These are phyloP conservation scores for Misgurnus anguillicaudatus DNA, from an alignment of 2,113 vertebrate genomes.

Conservation along the genomic window DNA sequence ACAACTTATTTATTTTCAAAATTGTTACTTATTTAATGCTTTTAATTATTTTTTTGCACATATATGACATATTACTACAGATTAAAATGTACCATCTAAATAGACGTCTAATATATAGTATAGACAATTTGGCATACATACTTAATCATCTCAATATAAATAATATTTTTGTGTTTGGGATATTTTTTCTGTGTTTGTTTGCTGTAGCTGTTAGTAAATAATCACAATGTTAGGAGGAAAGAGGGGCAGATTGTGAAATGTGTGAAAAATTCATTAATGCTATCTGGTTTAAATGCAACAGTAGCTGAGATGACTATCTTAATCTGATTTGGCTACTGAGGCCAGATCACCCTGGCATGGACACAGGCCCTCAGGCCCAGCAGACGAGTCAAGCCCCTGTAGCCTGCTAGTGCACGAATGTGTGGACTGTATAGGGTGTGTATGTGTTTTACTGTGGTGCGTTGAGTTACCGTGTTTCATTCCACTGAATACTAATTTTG, in stretches of 20 bases:
- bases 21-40: background rate
- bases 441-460: slow-evolving; percentile 6
- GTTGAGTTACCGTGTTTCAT: background rate
- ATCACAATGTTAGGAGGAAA: slow-evolving; percentile 51
- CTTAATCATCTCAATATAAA: background rate
- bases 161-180: background rate
- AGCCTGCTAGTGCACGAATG: background rate
- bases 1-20: background rate
- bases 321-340: slow-evolving; percentile 72
- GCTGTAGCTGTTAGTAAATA: slow-evolving; percentile 45
- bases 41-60: background rate
- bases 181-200: slow-evolving; percentile 12
- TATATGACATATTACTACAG: background rate
- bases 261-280: slow-evolving; percentile 72
- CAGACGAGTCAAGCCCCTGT: slow-evolving; percentile 7
- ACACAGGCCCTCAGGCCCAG: slow-evolving; percentile 43
- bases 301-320: slow-evolving; percentile 71
- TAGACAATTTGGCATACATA: background rate
- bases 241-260: slow-evolving; percentile 61
- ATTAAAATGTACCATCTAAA: background rate
- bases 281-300: slow-evolving; percentile 67
- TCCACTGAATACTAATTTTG: background rate
- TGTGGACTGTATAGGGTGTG: background rate
- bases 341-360: slow-evolving; percentile 53
- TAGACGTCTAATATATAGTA: background rate